Base-by-base conservation (phyloP, 2,113 vertebrate species). In the Perca flavescens region DNA sequence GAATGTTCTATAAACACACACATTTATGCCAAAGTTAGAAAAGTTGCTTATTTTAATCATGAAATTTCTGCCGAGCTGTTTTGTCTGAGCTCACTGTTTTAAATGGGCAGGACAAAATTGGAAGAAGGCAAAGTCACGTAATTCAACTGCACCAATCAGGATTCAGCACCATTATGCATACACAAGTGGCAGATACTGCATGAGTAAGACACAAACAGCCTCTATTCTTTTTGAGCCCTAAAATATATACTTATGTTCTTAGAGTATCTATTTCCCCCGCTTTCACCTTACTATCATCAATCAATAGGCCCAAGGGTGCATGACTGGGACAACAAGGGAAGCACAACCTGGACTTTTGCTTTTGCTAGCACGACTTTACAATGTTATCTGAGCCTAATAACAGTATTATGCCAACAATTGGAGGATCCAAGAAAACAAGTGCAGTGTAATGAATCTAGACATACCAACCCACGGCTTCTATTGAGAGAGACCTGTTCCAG, bases 371-470 rank as follows among this genome's bases (percentile, higher is more conserved):
- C 16, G 0, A 56, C 7, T 75, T 83, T 71, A 47, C 79, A 68
- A 19, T 47, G 56, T 84, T 43, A 69, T 73, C 22, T 70, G 62
- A 81, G 64, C 53, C 64, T 16, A 69, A 80, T 78, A 74, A 83
- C 63, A 40, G 43, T 52, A 71, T 73, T 60, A 86, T 50, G 34
- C 4, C 40, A 22, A 66, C 54, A 46, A 73, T 79, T 52, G 19
- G 76, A 75, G 69, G 28, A 49, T 74, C 47, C 19, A 70, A 54
- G 49, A 84, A 83, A 85, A 86, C 76, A 82, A 56, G 75, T 57
- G 71, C 56, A 36, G 63, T 60, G 52, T 87, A 85, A 83, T 88
- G 84, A 87, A 92, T 92, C 83, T 79, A 50, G 46, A 84, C 81
- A 74, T 72, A 90, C 56, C 71, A 80, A 87, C 77, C 85, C 75